A percentile compares a stretch with the other conserved stretches of the same genome.
Evolutionary conservation across 2,113 vertebrate species (phyloP).

Genomic region (Nicator chloris): DNA sequence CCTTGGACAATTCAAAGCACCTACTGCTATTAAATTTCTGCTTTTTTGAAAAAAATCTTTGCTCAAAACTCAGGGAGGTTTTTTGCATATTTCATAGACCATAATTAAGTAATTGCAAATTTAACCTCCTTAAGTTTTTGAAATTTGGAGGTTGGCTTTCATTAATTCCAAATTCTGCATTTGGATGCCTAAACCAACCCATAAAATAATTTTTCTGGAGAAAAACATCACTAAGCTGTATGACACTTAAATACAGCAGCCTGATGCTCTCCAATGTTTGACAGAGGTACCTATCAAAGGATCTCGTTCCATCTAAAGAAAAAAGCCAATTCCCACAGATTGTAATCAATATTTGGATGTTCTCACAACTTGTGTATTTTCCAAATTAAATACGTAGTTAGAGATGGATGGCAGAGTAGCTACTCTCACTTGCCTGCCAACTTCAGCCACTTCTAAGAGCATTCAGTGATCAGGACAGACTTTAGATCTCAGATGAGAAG

Average conservation of each 20-base stretch:
- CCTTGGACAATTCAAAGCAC: background rate
- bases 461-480: background rate
- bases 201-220: background rate
- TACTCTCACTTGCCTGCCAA: background rate
- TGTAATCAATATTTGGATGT: background rate
- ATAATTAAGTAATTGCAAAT: background rate
- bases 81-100: background rate
- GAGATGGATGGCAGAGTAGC: background rate
- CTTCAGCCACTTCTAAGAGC: background rate
- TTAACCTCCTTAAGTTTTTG: background rate
- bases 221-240: background rate
- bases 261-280: background rate
- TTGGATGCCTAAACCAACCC: background rate
- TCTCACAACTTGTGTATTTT: background rate
- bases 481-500: background rate
- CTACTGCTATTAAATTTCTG: background rate
- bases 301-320: background rate
- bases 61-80: background rate
- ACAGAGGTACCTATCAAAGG: background rate
- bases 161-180: background rate
- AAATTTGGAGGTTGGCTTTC: background rate
- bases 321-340: background rate
- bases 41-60: background rate
- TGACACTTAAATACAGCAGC: background rate
- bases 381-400: background rate